These are phyloP conservation scores for Echinarachnius parma DNA, from an alignment of 53 echinoderm and acorn worm species.

Conservation along the genomic window DNA sequence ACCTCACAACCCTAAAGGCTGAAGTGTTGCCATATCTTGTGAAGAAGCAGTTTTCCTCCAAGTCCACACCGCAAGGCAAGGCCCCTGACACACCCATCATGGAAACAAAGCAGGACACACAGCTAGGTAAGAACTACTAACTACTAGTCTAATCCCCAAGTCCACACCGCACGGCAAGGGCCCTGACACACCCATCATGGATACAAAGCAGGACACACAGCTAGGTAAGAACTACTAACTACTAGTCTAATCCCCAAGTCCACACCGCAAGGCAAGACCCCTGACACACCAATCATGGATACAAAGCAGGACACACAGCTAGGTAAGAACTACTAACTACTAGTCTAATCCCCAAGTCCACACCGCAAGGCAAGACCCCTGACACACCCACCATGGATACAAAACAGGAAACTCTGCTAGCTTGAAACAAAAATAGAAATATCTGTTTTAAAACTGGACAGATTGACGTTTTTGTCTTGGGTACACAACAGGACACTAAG, in stretches of 20 bases:
- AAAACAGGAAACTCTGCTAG: constrained; percentile 6
- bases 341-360: no score
- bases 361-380: background rate
- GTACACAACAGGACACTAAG: no score
- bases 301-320: constrained; percentile 6
- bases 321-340: no score
- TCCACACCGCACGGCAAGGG: no score
- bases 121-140: constrained; percentile 24
- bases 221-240: no score
- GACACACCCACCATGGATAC: constrained; percentile 12
- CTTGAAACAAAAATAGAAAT: no score
- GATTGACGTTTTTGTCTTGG: no score
- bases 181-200: constrained; percentile 6
- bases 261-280: no score
- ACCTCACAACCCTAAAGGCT: constrained; percentile 79
- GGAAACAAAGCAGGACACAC: constrained; percentile 3
- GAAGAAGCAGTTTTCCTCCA: constrained; percentile 93
- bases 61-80: no score
- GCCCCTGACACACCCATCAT: constrained; percentile 11
- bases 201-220: constrained; percentile 11
- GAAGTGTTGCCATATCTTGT: constrained; percentile 91
- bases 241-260: no score
- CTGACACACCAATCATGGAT: constrained; percentile 11
- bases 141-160: no score
- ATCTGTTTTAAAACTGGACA: no score